Evolutionary conservation across 2,888 invertebrate species (phyloP).

Genomic region (Neoascia interrupta): DNA sequence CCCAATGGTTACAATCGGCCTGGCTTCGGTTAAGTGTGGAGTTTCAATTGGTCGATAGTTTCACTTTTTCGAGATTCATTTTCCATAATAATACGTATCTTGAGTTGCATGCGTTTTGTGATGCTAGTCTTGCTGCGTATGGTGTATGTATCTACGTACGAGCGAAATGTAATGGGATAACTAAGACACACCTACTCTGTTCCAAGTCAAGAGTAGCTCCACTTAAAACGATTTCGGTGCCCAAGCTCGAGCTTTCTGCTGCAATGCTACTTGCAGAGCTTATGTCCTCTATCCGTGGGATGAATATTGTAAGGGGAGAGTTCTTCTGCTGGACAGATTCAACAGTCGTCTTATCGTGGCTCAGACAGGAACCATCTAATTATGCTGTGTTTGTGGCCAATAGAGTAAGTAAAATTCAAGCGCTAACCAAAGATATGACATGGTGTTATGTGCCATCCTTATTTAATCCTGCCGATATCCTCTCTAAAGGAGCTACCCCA

Average conservation of each 20-base stretch:
- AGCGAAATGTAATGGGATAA: not conserved
- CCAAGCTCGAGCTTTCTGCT: slow-evolving; percentile 57
- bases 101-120: slow-evolving; percentile 54
- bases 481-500: slow-evolving; percentile 45
- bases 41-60: slow-evolving; percentile 25
- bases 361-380: slow-evolving; percentile 47
- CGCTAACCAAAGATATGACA: slow-evolving; percentile 21
- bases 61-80: slow-evolving; percentile 26
- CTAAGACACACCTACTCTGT: slow-evolving; percentile 16
- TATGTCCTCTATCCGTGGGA: not conserved
- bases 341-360: slow-evolving; percentile 40
- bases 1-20: slow-evolving; percentile 17
- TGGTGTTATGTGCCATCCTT: slow-evolving; percentile 36
- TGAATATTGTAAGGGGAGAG: slow-evolving; percentile 11
- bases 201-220: slow-evolving; percentile 37
- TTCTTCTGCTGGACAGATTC: slow-evolving; percentile 48
- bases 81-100: not conserved
- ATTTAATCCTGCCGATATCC: slow-evolving; percentile 45
- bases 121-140: slow-evolving; percentile 41
- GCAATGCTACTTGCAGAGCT: slow-evolving; percentile 40
- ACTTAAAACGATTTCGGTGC: slow-evolving; percentile 49
- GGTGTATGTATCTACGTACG: slow-evolving; percentile 45
- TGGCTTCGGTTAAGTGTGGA: slow-evolving; percentile 7
- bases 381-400: slow-evolving; percentile 55
- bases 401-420: slow-evolving; percentile 37